Evolutionary conservation across 2,797 vertebrate genomes (phyloP).

Genomic region (Chloroceryle amazona): DNA sequence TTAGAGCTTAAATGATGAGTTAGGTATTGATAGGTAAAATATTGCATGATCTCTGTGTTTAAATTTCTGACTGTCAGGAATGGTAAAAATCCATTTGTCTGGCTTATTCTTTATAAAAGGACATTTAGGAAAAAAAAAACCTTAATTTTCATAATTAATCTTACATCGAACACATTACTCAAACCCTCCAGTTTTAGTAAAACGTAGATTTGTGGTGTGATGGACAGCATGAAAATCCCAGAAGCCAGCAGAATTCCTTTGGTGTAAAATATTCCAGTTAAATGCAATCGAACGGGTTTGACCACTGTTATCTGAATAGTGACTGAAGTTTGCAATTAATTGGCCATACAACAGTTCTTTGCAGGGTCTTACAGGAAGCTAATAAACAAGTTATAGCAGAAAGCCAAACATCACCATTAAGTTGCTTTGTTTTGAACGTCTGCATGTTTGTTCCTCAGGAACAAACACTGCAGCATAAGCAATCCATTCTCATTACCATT

Average conservation of each 20-base stretch:
- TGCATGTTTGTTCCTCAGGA: not conserved
- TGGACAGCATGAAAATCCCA: not conserved
- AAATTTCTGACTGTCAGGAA: not conserved
- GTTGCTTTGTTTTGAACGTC: not conserved
- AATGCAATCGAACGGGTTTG: not conserved
- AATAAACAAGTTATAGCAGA: not conserved
- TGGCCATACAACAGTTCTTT: not conserved
- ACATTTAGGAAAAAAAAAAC: not conserved
- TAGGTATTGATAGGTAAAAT: not conserved
- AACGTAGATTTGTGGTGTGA: not conserved
- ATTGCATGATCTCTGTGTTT: not conserved
- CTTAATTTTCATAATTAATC: not conserved
- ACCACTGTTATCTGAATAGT: not conserved
- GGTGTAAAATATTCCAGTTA: conserved; percentile 1
- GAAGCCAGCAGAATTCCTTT: not conserved
- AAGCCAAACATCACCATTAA: not conserved
- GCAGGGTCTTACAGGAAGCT: not conserved
- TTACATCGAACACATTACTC: not conserved
- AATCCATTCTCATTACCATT: not conserved
- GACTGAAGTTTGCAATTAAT: not conserved
- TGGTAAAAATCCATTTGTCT: not conserved
- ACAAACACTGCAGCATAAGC: rapidly evolving
- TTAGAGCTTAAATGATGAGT: not conserved
- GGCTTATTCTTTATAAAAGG: not conserved
- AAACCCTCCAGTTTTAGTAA: not conserved